Evolutionary conservation across 2,888 invertebrate genomes (phyloP), one percentile per base, ranked within the genome.

Genomic region (Drosophila neonasuta): DNA sequence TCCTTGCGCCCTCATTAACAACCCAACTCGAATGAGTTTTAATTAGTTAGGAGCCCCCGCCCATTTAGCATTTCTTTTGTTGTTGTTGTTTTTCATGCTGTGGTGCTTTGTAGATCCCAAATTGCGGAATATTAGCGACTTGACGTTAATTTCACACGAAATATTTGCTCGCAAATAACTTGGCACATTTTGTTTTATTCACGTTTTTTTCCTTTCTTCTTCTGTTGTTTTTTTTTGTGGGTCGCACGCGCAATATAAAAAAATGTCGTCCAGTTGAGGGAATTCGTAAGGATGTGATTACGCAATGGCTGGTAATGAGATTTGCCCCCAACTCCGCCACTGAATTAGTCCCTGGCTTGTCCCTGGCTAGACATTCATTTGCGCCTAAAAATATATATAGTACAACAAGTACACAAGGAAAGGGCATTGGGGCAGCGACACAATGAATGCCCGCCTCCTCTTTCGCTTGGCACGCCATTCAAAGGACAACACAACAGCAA

Each of bases 261-360:
- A 59, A 54, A 48, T 70, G 42, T 49, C 41, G 48, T 48, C 17
- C 50, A 59, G 56, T 49, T 56, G 48, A 11, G n/a, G 24, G 20
- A 44, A 10, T 13, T 58, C 56, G 50, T 20, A 29, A 41, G 20
- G 24, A 49, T 29, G 32, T 46, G 54, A 59, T 68, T 65, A 75
- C 79, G 79, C 71, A 70, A 79, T 75, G 46, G 32, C 58, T 69
- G 71, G 32, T 68, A 74, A 74, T 69, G 56, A 63, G 68, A 48
- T 60, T 36, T 36, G 36, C 36, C 39, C 2, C 2, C 8, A 13
- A 8, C 39, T 6, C 3, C 39, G 13, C 32, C 11, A 29, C 24
- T 8, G 15, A 41, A 51, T 36, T 32, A 63, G 15, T 59, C 24
- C 24, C 24, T 24, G 24, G 59, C 55, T 58, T 57, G 30, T 64